Base-by-base conservation (phyloP, 2,797 vertebrate genomes). In the Coccyzus lansbergi region DNA sequence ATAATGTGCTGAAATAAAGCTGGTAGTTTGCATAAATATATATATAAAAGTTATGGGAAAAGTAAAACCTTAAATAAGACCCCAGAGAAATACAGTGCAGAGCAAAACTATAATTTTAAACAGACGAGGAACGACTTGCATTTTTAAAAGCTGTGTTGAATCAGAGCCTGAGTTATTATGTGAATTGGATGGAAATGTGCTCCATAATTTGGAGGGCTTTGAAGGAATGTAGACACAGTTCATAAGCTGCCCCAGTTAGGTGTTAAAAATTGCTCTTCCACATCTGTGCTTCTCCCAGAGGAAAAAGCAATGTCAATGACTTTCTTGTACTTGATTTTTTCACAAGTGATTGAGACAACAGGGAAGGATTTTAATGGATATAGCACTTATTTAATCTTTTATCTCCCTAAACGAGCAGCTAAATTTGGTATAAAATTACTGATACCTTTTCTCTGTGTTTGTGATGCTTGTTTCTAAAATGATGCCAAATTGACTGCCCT, bases 241-340 rank as follows among this genome's bases (percentile, higher is more conserved):
- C 90, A 85, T 89, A 95, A 94, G 78, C 91, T 95, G 72, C 67
- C 51, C 95, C 78, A 93, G 81, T 89, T 93, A 96, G 88, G 85
- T 92, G 86, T 92, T 93, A 93, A 90, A 96, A 96, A 90, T 51
- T 85, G 48, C 82, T 95, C 92, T 88, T 91, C 87, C 83, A 93
- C 82, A 90, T 82, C 94, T 94, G 90, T 92, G 80, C 69, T 94
- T 93, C 71, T 86, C 89, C 81, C 74, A 92, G 48, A 93, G 85
- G 91, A 96, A 95, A 86, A 53, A 88, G 72, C 58, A 92, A 90
- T 90, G 85, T 96, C 89, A 86, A 92, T 82, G 67, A 56, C 67
- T 91, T 94, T 68, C 86, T 91, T 89, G 84, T 94, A 88, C 75
- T 29, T 55, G 64, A 78, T 87, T 92, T 58, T n/a, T 53, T 64